Evolutionary conservation across 2,113 vertebrate genomes (phyloP), one percentile per base, ranked within the genome.

Genomic region (Sinosuthora webbiana): DNA sequence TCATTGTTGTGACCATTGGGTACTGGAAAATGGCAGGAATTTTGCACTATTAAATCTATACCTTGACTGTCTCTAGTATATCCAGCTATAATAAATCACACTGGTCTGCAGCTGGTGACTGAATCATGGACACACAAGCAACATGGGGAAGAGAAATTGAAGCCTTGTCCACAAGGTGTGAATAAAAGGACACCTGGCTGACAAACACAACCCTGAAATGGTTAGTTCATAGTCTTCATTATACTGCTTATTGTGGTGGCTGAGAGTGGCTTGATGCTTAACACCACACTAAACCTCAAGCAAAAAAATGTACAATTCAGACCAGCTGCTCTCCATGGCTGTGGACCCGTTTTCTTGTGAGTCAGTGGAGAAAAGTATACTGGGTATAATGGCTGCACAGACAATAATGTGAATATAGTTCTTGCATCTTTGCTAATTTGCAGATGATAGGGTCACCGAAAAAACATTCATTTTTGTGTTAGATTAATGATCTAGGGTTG

Each of bases 351-450:
- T 41, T 93, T 14, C 47, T 59, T 17, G 11, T 15, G 42, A 42
- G 15, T 25, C 16, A 44, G 0, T 19, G 22, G 41, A 45, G 69
- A 27, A 75, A 67, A 84, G 18, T 37, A 52, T 16, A 15, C 12
- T 59, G 1, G 31, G 9, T 8, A 2, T 41, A 41, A 4, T 41
- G 41, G 41, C 13, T 31, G 10, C 15, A 17, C 10, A 71, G 20
- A 14, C 0, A 0, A 30, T 8, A 44, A 5, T 22, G n/a, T 30
- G 55, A 62, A 12, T 31, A 14, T 0, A 39, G 33, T 13, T 87
- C 52, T 89, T 59, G 5, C 5, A 11, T n/a, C 52, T 88, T 77
- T 70, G 14, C 6, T 75, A 13, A 49, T 41, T 78, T 81, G 19
- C 17, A 70, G 41, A 47, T 47, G 27, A 22, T 50, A 39, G 11